Percentiles rank a stretch among this genome's conserved stretches.
Conservation (phyloP, 2,797 vertebrate genomes). For the Peromyscus nudipes region DNA sequence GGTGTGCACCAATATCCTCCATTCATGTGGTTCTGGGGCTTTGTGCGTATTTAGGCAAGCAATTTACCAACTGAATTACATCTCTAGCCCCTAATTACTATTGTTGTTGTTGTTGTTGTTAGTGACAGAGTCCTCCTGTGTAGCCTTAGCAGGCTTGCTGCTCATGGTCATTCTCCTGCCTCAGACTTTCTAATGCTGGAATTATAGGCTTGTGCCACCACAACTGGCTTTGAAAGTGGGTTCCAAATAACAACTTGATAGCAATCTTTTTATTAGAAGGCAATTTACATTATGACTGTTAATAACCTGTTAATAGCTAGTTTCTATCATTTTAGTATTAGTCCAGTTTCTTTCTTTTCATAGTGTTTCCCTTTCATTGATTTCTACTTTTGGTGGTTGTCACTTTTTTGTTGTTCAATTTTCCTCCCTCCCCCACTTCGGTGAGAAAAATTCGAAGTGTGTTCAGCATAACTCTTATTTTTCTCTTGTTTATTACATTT, state of each 20-base stretch:
- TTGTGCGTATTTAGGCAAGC: neutral
- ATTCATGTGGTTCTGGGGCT: neutral
- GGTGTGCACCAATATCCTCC: too few species aligned
- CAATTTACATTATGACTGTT: neutral
- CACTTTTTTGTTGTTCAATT: neutral
- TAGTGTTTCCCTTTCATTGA: neutral
- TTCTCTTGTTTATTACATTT: neutral
- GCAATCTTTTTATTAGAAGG: neutral
- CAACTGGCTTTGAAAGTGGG: neutral
- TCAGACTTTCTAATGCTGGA: neutral
- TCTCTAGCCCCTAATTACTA: neutral
- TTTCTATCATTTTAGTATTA: neutral
- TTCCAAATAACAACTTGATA: neutral
- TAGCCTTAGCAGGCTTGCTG: neutral
- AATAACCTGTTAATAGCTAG: neutral
- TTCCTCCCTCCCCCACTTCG: neutral
- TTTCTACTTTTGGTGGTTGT: neutral
- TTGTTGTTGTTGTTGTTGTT: neutral
- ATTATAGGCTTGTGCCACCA: neutral
- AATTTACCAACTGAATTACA: neutral
- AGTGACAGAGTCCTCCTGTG: neutral
- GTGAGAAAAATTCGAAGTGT: neutral
- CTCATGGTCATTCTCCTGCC: neutral
- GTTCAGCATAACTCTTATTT: neutral
- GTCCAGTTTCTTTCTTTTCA: neutral